Conservation (phyloP, 64 coral and sea anemone species). For the Porites australiensis region DNA sequence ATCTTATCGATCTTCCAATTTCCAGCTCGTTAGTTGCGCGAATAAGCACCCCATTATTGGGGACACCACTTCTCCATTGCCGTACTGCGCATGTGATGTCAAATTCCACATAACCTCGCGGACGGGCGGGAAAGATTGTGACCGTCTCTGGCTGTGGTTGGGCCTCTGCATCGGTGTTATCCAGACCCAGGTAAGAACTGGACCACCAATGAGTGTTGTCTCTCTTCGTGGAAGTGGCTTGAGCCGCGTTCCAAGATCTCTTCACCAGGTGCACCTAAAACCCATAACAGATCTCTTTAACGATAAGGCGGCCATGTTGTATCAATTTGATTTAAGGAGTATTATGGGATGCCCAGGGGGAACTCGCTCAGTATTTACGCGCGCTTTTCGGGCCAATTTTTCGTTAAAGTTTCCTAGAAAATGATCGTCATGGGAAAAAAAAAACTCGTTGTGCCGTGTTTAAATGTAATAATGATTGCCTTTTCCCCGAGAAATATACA, state of each 20-base stretch:
- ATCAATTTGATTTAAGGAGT: no score
- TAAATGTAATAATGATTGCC: no score
- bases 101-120: constrained; percentile 78
- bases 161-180: constrained; percentile 61
- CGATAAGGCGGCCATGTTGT: no score
- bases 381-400: no score
- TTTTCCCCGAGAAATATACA: no score
- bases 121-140: constrained; percentile 54
- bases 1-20: constrained; percentile 59
- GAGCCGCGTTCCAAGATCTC: constrained; percentile 61
- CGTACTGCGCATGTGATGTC: constrained; percentile 72
- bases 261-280: constrained; percentile 61
- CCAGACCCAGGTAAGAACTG: constrained; percentile 35
- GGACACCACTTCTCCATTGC: constrained; percentile 44
- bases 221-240: constrained; percentile 50
- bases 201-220: constrained; percentile 13
- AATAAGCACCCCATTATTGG: constrained; percentile 73
- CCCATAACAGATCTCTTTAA: no score
- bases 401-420: no score
- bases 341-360: no score
- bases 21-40: constrained; percentile 57
- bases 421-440: no score
- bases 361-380: no score
- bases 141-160: constrained; percentile 12
- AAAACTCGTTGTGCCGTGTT: no score